A percentile compares a stretch with the other conserved stretches of the same genome.
These are phyloP conservation scores for Nasua narica DNA, from an alignment of 2,797 vertebrate genomes.

Conservation along the genomic window DNA sequence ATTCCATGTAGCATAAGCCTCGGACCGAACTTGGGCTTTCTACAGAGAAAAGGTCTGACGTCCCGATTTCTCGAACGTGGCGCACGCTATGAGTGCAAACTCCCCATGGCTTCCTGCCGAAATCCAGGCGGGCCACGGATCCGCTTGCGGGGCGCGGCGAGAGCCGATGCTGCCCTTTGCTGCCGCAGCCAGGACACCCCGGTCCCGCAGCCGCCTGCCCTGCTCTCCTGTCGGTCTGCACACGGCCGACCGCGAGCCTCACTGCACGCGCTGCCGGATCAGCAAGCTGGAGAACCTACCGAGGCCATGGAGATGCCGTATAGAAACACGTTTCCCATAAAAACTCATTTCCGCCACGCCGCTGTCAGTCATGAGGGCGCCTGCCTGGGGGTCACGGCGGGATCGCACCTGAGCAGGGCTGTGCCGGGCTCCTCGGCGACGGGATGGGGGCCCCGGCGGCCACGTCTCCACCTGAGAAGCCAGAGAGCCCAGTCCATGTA, in stretches of 20 bases:
- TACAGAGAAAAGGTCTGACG: fast-evolving
- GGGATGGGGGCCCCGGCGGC: fast-evolving
- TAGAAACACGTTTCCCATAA: background rate
- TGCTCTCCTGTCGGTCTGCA: fast-evolving
- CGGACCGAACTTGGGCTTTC: background rate
- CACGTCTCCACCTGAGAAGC: background rate
- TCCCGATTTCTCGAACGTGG: fast-evolving
- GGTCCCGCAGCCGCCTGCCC: too few relatives aligned
- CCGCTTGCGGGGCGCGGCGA: fast-evolving
- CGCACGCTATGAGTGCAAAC: fast-evolving
- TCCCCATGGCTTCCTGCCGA: fast-evolving
- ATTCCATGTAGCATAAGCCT: fast-evolving
- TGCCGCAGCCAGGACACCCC: too few relatives aligned
- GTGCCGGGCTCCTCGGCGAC: fast-evolving
- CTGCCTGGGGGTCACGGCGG: background rate
- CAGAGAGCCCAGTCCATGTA: background rate
- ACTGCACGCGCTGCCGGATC: too few relatives aligned
- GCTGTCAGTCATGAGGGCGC: fast-evolving
- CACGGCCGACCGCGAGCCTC: fast-evolving
- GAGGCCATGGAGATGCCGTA: background rate
- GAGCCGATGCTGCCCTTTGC: fast-evolving
- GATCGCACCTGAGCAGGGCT: background rate
- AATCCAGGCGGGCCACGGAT: fast-evolving
- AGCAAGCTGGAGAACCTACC: background rate
- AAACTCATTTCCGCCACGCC: background rate